These are phyloP conservation scores for Cybosia mesomella DNA, from an alignment of 2,888 invertebrate genomes.

Conservation along the genomic window DNA sequence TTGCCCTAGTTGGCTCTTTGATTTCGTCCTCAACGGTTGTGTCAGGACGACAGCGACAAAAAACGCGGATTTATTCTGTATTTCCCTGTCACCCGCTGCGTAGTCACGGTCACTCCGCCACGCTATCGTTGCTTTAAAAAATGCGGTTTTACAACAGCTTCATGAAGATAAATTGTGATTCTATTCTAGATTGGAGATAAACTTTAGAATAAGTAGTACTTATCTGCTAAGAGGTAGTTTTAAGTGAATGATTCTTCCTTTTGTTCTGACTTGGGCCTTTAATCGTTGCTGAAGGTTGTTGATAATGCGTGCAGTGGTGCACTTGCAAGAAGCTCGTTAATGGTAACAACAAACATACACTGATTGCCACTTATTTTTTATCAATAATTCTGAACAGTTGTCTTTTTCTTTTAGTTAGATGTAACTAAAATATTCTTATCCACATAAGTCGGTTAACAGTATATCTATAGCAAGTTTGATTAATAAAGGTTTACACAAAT, in stretches of 20 bases:
- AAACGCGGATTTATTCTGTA: not conserved
- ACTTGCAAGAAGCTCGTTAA: no score
- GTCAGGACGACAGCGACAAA: not conserved
- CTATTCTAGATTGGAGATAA: not conserved
- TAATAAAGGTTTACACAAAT: constrained; percentile 76
- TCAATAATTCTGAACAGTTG: constrained; percentile 4
- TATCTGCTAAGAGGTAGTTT: no score
- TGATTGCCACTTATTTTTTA: not conserved
- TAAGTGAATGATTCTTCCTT: no score
- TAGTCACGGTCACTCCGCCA: not conserved
- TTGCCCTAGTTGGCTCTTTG: not conserved
- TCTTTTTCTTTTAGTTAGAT: constrained; percentile 20
- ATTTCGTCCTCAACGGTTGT: not conserved
- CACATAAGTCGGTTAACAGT: constrained; percentile 55
- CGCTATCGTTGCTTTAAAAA: not conserved
- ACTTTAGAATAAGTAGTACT: not conserved
- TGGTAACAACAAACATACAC: no score
- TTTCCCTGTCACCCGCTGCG: not conserved
- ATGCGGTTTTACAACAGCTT: not conserved
- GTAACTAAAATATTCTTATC: constrained; percentile 43
- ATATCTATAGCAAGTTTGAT: constrained; percentile 70
- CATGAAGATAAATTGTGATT: not conserved
- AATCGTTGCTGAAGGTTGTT: no score
- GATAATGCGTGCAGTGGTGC: no score
- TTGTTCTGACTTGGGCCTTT: no score